These are phyloP conservation scores for Malurus alboscapulatus DNA, from an alignment of 2,113 vertebrate species.

Conservation along the genomic window DNA sequence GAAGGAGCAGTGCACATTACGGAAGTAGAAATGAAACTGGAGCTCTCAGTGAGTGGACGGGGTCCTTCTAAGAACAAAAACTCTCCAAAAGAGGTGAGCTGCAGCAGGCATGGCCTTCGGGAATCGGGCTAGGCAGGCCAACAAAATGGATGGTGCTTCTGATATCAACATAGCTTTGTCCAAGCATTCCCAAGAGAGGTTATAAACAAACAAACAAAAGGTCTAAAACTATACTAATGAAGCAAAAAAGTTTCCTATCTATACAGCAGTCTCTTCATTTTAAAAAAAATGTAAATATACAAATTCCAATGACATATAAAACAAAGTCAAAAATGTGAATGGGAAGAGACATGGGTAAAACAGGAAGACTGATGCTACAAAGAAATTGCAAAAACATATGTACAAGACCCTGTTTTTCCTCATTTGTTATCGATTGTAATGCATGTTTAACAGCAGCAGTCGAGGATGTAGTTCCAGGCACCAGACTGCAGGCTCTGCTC, in stretches of 20 bases:
- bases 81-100: conserved; percentile 66
- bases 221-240: conserved; percentile 86
- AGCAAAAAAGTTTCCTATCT: conserved; percentile 84
- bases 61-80: conserved; percentile 73
- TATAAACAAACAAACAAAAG: conserved; percentile 55
- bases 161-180: conserved; percentile 82
- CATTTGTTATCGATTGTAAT: conserved; percentile 83
- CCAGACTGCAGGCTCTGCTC: conserved; percentile 77
- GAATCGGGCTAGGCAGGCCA: conserved; percentile 78
- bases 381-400: conserved; percentile 94
- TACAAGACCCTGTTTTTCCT: conserved; percentile 99
- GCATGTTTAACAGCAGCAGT: conserved; percentile 91
- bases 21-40: conserved; percentile 70
- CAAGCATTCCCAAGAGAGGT: conserved; percentile 85
- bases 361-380: conserved; percentile 98
- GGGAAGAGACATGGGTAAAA: conserved; percentile 87
- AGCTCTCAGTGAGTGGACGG: conserved; percentile 55
- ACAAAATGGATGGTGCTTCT: conserved; percentile 80
- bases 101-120: conserved; percentile 66
- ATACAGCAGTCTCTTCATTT: conserved; percentile 81
- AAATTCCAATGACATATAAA: conserved; percentile 88
- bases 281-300: conserved; percentile 83
- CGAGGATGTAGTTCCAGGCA: conserved; percentile 85
- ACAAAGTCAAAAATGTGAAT: conserved; percentile 86
- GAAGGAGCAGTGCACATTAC: conserved; percentile 61